Evolutionary conservation across 2,888 invertebrate species (phyloP).

Genomic region (Caenorhabditis sinica): DNA sequence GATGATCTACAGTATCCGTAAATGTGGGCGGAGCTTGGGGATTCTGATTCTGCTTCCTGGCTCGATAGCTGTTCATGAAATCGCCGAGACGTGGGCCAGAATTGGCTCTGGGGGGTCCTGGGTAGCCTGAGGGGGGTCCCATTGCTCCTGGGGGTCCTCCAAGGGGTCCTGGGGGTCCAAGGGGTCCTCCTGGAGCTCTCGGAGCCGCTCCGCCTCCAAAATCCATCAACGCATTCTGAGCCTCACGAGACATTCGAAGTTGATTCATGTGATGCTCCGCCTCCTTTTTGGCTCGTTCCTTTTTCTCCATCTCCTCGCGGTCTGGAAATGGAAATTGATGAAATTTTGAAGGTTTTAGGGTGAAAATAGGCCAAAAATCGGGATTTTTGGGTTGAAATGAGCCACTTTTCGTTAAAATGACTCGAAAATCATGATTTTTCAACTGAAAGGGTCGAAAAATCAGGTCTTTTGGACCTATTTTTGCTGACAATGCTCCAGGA

Average conservation of each 20-base stretch:
- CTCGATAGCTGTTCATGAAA: constrained; percentile 73
- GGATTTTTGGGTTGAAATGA: background rate
- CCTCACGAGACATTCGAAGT: constrained; percentile 61
- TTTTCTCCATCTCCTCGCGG: constrained; percentile 67
- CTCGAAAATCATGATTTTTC: too few relatives aligned
- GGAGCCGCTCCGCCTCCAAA: constrained; percentile 58
- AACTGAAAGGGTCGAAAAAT: too few relatives aligned
- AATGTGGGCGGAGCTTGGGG: background rate
- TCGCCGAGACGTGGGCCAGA: constrained; percentile 68
- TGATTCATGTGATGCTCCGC: constrained; percentile 67
- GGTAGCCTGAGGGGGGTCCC: constrained; percentile 13
- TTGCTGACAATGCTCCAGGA: too few relatives aligned
- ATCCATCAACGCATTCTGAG: constrained; percentile 68
- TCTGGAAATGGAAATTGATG: constrained; percentile 55
- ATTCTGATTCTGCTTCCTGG: constrained; percentile 54
- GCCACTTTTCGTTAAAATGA: too few relatives aligned
- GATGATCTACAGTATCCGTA: background rate
- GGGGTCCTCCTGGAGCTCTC: background rate
- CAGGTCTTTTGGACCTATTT: too few relatives aligned
- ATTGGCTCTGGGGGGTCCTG: too few relatives aligned
- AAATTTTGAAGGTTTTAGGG: background rate
- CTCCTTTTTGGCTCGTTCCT: constrained; percentile 64
- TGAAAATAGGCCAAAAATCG: background rate
- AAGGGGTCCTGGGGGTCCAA: background rate
- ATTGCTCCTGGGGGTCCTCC: constrained; percentile 3